Base-by-base conservation (phyloP, 2,888 invertebrate species). In the Nomada fabriciana region DNA sequence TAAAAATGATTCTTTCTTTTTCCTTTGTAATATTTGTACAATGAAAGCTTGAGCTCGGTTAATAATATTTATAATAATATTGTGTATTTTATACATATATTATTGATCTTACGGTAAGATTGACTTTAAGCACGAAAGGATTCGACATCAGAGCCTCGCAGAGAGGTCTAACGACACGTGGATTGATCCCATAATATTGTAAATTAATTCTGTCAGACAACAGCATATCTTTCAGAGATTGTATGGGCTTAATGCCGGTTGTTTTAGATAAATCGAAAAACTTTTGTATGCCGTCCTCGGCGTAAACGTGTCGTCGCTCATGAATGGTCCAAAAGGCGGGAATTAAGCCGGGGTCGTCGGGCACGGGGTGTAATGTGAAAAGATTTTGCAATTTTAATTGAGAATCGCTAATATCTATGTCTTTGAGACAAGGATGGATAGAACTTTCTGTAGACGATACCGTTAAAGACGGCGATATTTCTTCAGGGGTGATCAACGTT, bases 151-250 rank as follows among this genome's bases (percentile, higher is more conserved):
- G n/a, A 11, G 92, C 90, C 60, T 92, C 88, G 36, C 88, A 90
- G 67, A 94, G 85, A 10, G 85, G 86, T 78, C 82, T 84, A 0
- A 93, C 55, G 50, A 89, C 79, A 75, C 88, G 86, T 3, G 92
- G 81, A 81, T 92, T 83, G 2, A 93, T 20, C 4, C 91, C 91
- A 50, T 92, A 93, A 76, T 89, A 92, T 63, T 86, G 86, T 5
- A 93, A 84, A 90, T 91, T 85, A 18, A 93, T 76, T 47, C 83
- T 80, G 50, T 92, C 88, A 0, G 86, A 87, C 18, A 70, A 20
- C 0, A 93, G 82, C 89, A 92, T 91, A 3, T 91, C 57, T 18
- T 72, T 76, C 69, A 94, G 60, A 7, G 82, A 83, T 43, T 73
- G 59, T 47, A 93, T 91, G 13, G 91, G 88, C 29, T 77, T 76